Evolutionary conservation across 2,797 vertebrate genomes (phyloP).

Genomic region (Thripadectes ignobilis): DNA sequence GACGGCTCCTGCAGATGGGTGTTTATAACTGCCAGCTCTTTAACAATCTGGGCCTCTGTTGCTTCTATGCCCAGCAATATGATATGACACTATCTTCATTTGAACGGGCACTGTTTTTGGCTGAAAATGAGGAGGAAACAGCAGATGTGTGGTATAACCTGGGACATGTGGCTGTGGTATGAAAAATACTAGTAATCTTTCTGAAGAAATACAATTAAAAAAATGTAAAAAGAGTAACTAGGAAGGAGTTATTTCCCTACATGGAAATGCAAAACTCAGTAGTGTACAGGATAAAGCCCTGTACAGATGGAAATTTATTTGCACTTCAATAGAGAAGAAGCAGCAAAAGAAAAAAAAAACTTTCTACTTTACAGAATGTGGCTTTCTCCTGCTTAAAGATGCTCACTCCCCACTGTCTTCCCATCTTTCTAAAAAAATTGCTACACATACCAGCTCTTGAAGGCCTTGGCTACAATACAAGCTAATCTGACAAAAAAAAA

Average conservation of each 20-base stretch:
- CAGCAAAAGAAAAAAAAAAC: neutral
- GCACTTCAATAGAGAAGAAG: neutral
- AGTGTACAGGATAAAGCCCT: neutral
- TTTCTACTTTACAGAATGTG: neutral
- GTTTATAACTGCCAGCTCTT: conserved; percentile 97
- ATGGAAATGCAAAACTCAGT: neutral
- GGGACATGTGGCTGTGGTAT: conserved; percentile 93
- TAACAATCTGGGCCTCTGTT: conserved; percentile 97
- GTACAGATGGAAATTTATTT: neutral
- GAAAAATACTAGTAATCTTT: conserved; percentile 44
- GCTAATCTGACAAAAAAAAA: neutral
- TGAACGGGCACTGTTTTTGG: conserved; percentile 91
- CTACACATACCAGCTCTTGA: neutral
- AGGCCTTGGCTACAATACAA: neutral
- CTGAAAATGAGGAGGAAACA: conserved; percentile 88
- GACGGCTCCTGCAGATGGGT: conserved; percentile 96
- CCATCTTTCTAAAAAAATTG: neutral
- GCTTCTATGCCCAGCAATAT: conserved; percentile 99
- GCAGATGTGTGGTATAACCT: conserved; percentile 99
- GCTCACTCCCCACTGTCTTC: neutral
- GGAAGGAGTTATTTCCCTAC: neutral
- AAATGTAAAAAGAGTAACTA: neutral
- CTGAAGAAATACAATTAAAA: neutral
- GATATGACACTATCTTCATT: conserved; percentile 97
- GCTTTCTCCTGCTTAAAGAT: neutral